Conservation (phyloP, 2,888 invertebrate species). For the Trypoxylon attenuatum region DNA sequence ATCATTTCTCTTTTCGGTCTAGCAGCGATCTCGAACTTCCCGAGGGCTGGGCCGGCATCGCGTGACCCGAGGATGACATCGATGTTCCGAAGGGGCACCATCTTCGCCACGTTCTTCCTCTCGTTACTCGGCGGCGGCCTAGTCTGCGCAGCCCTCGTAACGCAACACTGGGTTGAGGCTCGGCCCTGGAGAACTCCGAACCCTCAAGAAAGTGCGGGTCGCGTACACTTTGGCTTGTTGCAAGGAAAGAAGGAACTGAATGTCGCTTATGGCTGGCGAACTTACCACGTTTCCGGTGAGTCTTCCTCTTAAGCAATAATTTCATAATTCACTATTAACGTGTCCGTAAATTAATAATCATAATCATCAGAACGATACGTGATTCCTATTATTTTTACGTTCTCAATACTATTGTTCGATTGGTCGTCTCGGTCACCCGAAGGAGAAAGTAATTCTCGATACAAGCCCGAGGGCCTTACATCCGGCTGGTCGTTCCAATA, state of each 20-base stretch:
- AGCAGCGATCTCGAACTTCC: conserved; percentile 51
- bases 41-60: conserved; percentile 43
- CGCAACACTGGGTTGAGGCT: conserved; percentile 89
- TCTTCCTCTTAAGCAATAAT: too few relatives aligned
- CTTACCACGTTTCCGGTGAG: conserved; percentile 86
- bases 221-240: conserved; percentile 90
- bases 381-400: too few relatives aligned
- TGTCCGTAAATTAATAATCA: too few relatives aligned
- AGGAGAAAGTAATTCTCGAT: too few relatives aligned
- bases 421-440: too few relatives aligned
- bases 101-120: conserved; percentile 88
- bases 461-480: too few relatives aligned
- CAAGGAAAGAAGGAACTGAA: conserved; percentile 89
- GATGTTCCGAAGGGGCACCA: conserved; percentile 85
- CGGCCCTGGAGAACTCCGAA: conserved; percentile 82
- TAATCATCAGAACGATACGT: too few relatives aligned
- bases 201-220: conserved; percentile 82
- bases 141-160: conserved; percentile 87
- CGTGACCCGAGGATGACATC: conserved; percentile 70
- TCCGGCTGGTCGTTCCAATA: too few relatives aligned
- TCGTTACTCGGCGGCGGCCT: conserved; percentile 86
- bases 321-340: too few relatives aligned
- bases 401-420: too few relatives aligned
- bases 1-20: conserved; percentile 21
- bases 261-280: conserved; percentile 87